Conservation (phyloP, 2,797 vertebrate species). For the Melanotaenia maccullochi region DNA sequence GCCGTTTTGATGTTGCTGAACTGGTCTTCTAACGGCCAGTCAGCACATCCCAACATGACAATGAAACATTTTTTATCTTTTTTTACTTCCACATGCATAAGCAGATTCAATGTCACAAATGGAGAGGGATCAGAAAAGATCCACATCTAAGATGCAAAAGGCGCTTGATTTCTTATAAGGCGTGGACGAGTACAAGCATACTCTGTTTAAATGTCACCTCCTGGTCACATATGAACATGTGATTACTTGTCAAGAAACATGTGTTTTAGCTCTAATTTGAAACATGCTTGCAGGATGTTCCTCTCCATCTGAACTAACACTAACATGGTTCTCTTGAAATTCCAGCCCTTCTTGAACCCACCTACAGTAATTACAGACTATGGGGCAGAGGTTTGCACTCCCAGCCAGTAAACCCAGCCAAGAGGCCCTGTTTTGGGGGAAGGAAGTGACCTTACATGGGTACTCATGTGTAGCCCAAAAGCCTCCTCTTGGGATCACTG, state of each 20-base stretch:
- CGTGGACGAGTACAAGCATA: not conserved
- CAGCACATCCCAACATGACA: conserved; percentile 13
- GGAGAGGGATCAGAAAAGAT: not conserved
- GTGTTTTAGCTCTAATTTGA: conserved; percentile 62
- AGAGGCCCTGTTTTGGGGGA: conserved; percentile 44
- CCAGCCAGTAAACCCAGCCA: conserved; percentile 22
- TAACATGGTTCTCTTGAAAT: conserved; percentile 40
- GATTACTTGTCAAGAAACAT: conserved; percentile 58
- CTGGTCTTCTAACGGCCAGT: not conserved
- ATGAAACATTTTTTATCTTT: too few species aligned
- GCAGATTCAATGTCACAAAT: not conserved
- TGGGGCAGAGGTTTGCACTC: conserved; percentile 40
- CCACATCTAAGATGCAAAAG: not conserved
- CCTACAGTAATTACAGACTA: conserved; percentile 68
- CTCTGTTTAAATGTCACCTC: conserved; percentile 31
- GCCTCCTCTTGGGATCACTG: conserved; percentile 14
- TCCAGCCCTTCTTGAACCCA: conserved; percentile 35
- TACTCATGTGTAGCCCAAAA: conserved; percentile 18
- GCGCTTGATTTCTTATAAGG: not conserved
- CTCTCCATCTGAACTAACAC: conserved; percentile 25
- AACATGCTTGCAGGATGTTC: conserved; percentile 38
- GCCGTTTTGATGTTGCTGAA: conserved; percentile 16
- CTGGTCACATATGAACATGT: conserved; percentile 38
- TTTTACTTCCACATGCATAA: not conserved
- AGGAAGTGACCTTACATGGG: conserved; percentile 73